Evolutionary conservation across 2,113 vertebrate species (phyloP), one percentile per base, ranked within the genome.

Genomic region (Motacilla alba): DNA sequence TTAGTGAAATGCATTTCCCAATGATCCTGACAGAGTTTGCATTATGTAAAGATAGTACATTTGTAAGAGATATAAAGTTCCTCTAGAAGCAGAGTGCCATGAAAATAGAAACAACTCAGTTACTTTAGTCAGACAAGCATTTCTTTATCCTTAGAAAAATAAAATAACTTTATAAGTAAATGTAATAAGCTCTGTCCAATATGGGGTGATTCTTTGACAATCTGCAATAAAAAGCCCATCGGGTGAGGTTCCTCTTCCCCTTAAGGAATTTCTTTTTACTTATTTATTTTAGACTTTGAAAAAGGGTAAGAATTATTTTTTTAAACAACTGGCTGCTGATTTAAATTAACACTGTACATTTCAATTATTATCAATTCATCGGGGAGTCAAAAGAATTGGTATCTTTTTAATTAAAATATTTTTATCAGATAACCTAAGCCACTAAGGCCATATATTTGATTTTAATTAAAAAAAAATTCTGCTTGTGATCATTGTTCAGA

Each of bases 401-500:
- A 96, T 94, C 43, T 93, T 94, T 97, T 97, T 95, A 96, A 98
- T 97, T 98, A 97, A 97, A 98, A 97, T 96, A 93, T 96, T 94
- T 97, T 94, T 97, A 96, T 98, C 97, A 97, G 97, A 97, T 98
- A 98, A 97, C 97, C 98, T 98, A 98, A 97, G 82, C 96, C 96
- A 97, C 95, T 76, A 96, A 97, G 93, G 95, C 83, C 93, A 96
- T 98, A 98, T 98, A 98, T 98, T 97, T 96, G 94, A 97, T 98
- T 98, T 98, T 98, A 98, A 98, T 98, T 98, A 63, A 89, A 97
- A 96, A 43, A 96, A 98, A 98, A 96, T 98, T 96, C 98, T 98
- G 97, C 92, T 96, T 98, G 96, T 95, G 97, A 97, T 98, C 97
- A 97, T 96, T 96, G 97, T 52, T 94, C 90, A 96, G 98, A 98